Base-by-base conservation (phyloP, 2,888 invertebrate genomes). In the Xestobium rufovillosum region DNA sequence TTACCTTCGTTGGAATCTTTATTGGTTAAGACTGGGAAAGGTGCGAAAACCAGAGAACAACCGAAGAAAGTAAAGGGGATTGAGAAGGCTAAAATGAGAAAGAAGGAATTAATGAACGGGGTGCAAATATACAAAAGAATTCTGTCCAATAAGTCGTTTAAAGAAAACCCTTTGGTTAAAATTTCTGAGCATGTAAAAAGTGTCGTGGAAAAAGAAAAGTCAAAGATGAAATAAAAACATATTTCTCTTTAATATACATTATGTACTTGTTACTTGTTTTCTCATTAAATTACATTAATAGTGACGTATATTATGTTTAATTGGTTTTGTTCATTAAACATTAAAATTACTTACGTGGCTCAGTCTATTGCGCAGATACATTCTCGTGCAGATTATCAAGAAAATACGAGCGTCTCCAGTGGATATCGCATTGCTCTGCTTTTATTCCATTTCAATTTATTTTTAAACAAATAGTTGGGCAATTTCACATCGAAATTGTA, bases 1-100 rank as follows among this genome's bases (percentile, higher is more conserved):
- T 50, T 63, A 26, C 61, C 61, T 3, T 57, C 58, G 4, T 47
- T 62, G 26, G 57, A 60, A 36, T 50, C 54, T 15, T 48, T 58
- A 14, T 29, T 56, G 11, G n/a, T n/a, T n/a, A 19, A 19, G n/a
- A 19, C 6, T 19, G 6, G 6, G 6, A 31, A 26, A 4, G 25
- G 19, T 14, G 9, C 29, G 9, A 26, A 36, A 10, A 15, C 8
- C n/a, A 35, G 28, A 10, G 19, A 31, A 13, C 23, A 19, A n/a
- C 6, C 23, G 23, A 19, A 19, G 23, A 31, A 19, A 19, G n/a
- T n/a, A 9, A 57, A 49, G 36, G 52, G 50, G 3, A 53, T 58
- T 33, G 54, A 52, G 14, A 60, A 57, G 36, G 47, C 52, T 11
- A 43, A 32, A 14, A 53, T 51, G 40, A 44, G 56, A 10, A 56